Percentiles rank a stretch among this genome's conserved stretches.
phyloP scores from a whole-genome alignment of 2,888 invertebrate genomes.

The Glaucopsyche alexis region DNA sequence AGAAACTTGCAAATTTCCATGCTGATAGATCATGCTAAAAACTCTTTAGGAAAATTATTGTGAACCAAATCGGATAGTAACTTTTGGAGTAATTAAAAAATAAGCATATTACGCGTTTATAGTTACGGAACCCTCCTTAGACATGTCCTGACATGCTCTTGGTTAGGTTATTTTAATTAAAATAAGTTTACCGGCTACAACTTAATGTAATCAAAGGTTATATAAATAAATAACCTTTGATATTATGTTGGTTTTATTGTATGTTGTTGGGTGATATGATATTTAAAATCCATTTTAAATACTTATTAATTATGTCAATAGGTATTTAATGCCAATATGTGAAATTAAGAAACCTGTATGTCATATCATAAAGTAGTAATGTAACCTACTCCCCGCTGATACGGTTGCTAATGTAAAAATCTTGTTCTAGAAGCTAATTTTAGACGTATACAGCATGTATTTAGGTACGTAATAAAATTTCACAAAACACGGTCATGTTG shows the following conservation, averaged over 20 bases:
- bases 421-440: slow-evolving; percentile 5
- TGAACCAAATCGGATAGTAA: no score
- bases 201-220: background rate
- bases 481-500: background rate
- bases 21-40: no score
- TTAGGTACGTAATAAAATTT: background rate
- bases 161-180: no score
- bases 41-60: no score
- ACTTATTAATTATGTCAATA: slow-evolving; percentile 6
- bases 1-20: no score
- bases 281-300: background rate
- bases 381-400: slow-evolving; percentile 22
- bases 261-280: slow-evolving; percentile 5
- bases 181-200: no score
- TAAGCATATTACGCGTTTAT: no score
- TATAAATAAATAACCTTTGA: background rate
- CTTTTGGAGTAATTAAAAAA: no score
- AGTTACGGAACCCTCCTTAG: no score
- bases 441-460: background rate
- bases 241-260: background rate
- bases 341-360: slow-evolving; percentile 23
- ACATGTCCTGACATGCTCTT: no score
- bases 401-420: background rate
- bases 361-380: background rate
- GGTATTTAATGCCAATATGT: slow-evolving; percentile 2